Percentiles rank a stretch among this genome's conserved stretches.
Evolutionary conservation across 2,113 vertebrate species (phyloP).

Genomic region (Anhinga rufa): DNA sequence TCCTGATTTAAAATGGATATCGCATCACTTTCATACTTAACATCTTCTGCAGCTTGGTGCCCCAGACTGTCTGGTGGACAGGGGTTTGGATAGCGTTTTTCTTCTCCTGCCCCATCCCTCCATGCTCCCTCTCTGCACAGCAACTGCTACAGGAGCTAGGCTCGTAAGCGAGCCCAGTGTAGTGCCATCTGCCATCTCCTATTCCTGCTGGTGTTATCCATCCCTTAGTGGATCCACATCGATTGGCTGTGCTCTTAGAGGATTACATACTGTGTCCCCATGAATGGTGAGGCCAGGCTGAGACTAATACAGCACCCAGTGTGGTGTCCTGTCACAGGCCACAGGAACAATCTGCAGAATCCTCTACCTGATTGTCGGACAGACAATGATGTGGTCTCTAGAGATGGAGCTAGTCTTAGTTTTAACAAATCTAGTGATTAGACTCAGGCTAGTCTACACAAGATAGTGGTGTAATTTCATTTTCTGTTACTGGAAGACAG

Average conservation of each 20-base stretch:
- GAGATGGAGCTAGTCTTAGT: neutral
- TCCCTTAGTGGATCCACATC: accelerated
- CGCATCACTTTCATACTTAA: neutral
- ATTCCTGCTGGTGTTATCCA: accelerated
- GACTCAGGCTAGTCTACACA: neutral
- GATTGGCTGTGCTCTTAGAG: neutral
- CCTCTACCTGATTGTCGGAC: neutral
- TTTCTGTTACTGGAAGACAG: neutral
- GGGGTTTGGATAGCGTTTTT: neutral
- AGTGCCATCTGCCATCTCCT: neutral
- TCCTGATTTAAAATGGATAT: neutral
- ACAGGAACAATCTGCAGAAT: neutral
- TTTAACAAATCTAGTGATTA: neutral
- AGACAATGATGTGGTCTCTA: neutral
- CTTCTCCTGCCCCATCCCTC: neutral
- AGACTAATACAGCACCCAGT: neutral
- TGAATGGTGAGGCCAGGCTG: neutral
- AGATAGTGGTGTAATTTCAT: neutral
- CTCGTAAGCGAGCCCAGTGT: neutral
- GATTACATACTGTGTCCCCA: accelerated
- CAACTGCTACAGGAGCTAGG: neutral
- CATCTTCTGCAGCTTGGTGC: neutral
- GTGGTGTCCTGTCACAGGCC: neutral
- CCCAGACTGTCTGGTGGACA: neutral
- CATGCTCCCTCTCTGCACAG: accelerated